Base-by-base conservation (phyloP, 2,888 invertebrate genomes). In the Drosophila nigritarsus region DNA sequence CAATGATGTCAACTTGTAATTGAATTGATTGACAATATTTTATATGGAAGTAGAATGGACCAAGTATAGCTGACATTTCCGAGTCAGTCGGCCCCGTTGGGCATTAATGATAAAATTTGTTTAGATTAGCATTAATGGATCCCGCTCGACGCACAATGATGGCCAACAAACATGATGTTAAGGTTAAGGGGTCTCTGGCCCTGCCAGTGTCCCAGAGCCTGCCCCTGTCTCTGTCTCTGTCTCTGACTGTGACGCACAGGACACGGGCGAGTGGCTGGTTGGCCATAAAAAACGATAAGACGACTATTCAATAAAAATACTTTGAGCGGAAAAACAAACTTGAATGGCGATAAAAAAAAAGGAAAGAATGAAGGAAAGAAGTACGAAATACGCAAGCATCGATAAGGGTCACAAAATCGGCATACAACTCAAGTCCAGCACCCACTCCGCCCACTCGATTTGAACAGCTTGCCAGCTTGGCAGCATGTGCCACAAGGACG, bases 251-350 rank as follows among this genome's bases (percentile, higher is more conserved):
- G 81, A 77, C 65, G 68, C 76, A 81, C 64, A 71, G 75, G 77
- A 74, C 64, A 71, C 65, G 81, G 73, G 67, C 76, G 65, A 75
- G 79, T 68, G 75, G 65, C 65, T 82, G 71, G 61, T 48, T 71
- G 85, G 82, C 69, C 85, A 90, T 90, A 90, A 90, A 90, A 90
- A 90, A 91, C 83, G 85, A 86, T 89, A 89, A 89, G 78, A 63
- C 78, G 77, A 70, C 80, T 70, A 80, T 89, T 88, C 86, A 90
- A 89, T 91, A 92, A 91, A 91, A 91, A 87, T 90, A 87, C 89
- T 91, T 91, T 91, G 86, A 90, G 91, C 91, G 92, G 92, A 91
- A 91, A 90, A 92, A 91, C 90, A 91, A 92, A 89, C 92, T 91
- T 83, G 80, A 90, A 82, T 90, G 78, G 73, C 90, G 86, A 85